Percentiles rank a stretch among this genome's conserved stretches.
phyloP scores from a whole-genome alignment of 1,140 invertebrate species.

The Zeugodacus cucurbitae region DNA sequence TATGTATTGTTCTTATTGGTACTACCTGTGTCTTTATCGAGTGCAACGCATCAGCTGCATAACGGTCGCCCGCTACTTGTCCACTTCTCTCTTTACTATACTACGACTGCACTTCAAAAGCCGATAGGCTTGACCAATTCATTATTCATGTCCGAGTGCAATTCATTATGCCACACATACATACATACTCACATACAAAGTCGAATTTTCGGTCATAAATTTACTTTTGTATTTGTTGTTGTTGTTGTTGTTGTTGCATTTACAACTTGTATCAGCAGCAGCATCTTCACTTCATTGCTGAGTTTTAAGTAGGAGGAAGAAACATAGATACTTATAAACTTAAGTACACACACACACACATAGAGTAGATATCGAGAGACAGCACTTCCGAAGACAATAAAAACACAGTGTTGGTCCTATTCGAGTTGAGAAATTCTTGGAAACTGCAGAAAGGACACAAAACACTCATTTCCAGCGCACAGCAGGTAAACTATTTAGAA shows the following conservation, averaged over 20 bases:
- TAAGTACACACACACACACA: not conserved
- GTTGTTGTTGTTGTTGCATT: not conserved
- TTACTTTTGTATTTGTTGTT: not conserved
- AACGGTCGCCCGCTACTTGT: not conserved
- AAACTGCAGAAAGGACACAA: not conserved
- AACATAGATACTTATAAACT: not conserved
- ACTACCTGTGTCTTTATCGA: not conserved
- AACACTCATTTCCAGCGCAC: not conserved
- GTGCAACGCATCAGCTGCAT: not conserved
- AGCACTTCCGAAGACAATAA: slow-evolving; percentile 15
- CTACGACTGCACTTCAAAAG: not conserved
- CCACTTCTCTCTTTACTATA: not conserved
- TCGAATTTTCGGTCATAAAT: not conserved
- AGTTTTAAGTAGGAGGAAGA: not conserved
- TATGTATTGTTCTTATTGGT: not conserved
- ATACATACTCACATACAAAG: not conserved
- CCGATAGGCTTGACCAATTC: slow-evolving; percentile 28
- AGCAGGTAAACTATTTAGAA: not conserved
- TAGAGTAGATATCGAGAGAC: not conserved
- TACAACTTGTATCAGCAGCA: not conserved
- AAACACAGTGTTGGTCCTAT: not conserved
- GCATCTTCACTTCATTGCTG: not conserved
- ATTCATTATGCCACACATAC: not conserved
- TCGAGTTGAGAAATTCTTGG: not conserved
- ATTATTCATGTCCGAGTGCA: slow-evolving; percentile 13